phyloP scores from a whole-genome alignment of 2,888 invertebrate genomes.

The Quadroppia sp. region DNA sequence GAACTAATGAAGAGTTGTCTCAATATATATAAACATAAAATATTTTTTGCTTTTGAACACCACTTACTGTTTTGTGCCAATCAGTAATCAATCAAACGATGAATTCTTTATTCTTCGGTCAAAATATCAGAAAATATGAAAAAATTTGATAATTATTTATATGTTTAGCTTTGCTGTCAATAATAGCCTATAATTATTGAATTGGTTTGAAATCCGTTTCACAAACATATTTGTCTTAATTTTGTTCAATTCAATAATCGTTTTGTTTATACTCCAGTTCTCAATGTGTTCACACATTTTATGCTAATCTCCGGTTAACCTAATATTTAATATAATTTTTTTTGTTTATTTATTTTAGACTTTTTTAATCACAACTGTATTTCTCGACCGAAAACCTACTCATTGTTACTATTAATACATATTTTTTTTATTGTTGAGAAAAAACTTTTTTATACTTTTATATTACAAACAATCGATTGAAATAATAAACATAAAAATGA shows the following conservation, averaged over 20 bases:
- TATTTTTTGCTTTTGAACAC: not conserved
- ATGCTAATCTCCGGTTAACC: constrained; percentile 18
- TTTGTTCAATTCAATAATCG: not conserved
- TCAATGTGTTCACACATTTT: not conserved
- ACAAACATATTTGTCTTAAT: not conserved
- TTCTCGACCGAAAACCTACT: not conserved
- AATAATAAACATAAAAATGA: not conserved
- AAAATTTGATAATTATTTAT: not conserved
- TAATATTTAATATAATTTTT: constrained; percentile 1
- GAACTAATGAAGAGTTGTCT: not conserved
- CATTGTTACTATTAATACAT: constrained; percentile 16
- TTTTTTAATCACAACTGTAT: not conserved
- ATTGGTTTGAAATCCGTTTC: not conserved
- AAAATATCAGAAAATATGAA: too few species aligned
- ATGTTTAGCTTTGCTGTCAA: constrained; percentile 6
- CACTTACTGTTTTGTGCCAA: not conserved
- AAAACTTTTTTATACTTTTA: not conserved
- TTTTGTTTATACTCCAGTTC: not conserved
- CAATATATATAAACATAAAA: not conserved
- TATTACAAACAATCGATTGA: not conserved
- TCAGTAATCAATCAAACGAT: constrained; percentile 10
- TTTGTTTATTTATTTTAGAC: constrained; percentile 2
- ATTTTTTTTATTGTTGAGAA: too few species aligned
- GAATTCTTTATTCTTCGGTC: not conserved
- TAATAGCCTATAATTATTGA: constrained; percentile 23